Conservation (phyloP, 2,888 invertebrate species). For the Aquatica leii region DNA sequence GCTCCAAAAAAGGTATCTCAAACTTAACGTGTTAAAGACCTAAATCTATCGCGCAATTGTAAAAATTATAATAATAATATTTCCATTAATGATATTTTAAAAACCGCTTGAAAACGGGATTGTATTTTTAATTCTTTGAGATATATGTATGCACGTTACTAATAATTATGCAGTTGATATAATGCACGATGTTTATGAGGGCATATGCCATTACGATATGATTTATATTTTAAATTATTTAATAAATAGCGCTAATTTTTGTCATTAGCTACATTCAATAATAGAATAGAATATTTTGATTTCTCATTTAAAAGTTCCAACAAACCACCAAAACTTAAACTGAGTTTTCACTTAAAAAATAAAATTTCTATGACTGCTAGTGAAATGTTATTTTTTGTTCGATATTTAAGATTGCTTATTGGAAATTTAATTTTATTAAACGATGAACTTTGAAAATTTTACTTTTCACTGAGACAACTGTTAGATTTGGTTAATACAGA, state of each 20-base stretch:
- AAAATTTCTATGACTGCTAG: too few species aligned
- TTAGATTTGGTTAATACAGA: too few species aligned
- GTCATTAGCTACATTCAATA: not conserved
- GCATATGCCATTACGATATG: too few species aligned
- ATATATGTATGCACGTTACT: not conserved
- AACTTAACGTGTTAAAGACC: not conserved
- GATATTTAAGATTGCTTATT: too few species aligned
- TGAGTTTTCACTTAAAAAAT: too few species aligned
- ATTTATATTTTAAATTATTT: not conserved
- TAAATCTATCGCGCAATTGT: not conserved
- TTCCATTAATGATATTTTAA: not conserved
- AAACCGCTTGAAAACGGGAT: not conserved
- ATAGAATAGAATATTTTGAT: not conserved
- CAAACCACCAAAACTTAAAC: too few species aligned
- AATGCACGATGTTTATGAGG: too few species aligned
- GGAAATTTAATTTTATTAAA: too few species aligned
- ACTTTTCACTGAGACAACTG: too few species aligned
- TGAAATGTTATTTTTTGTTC: too few species aligned
- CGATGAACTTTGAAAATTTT: too few species aligned
- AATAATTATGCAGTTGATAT: too few species aligned
- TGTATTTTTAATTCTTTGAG: not conserved
- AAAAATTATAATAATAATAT: constrained; percentile 1
- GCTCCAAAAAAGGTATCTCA: not conserved
- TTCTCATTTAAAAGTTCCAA: not conserved
- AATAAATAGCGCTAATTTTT: not conserved